phyloP scores from a whole-genome alignment of 2,888 invertebrate genomes.

The Drosophila mettleri region DNA sequence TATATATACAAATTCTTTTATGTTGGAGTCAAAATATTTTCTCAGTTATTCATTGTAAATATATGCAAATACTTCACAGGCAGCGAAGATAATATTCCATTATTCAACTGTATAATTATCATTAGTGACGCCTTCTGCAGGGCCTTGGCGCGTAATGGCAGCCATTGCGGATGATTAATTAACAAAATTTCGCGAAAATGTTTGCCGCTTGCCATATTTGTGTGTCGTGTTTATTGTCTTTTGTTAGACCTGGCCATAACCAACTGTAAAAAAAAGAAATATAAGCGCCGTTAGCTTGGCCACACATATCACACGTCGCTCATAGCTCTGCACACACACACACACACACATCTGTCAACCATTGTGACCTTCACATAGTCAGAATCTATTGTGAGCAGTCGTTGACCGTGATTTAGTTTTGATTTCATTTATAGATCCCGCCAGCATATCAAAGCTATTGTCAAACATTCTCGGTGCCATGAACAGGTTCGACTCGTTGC shows the following conservation, averaged over 20 bases:
- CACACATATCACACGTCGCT: conserved; percentile 41
- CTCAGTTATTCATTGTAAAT: conserved; percentile 33
- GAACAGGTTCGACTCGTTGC: conserved; percentile 38
- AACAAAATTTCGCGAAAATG: conserved; percentile 60
- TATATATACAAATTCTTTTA: conserved; percentile 28
- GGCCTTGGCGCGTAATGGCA: conserved; percentile 51
- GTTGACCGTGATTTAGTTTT: conserved; percentile 49
- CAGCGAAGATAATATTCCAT: conserved; percentile 16
- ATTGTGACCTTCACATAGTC: conserved; percentile 53
- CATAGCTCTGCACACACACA: conserved; percentile 19
- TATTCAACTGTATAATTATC: conserved; percentile 52
- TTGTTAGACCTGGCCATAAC: conserved; percentile 24
- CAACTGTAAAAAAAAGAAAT: conserved; percentile 52
- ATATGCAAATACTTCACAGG: conserved; percentile 26
- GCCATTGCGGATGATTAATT: conserved; percentile 70
- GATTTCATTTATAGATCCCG: conserved; percentile 26
- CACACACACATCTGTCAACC: conserved; percentile 1
- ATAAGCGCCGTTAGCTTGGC: conserved; percentile 59
- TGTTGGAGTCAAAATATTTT: conserved; percentile 23
- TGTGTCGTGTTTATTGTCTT: conserved; percentile 51
- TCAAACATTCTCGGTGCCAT: conserved; percentile 28
- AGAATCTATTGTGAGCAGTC: conserved; percentile 29
- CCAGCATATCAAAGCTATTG: conserved; percentile 21
- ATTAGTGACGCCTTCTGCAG: conserved; percentile 55
- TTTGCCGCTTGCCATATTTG: conserved; percentile 34